A percentile compares a stretch with the other conserved stretches of the same genome.
These are phyloP conservation scores for Anguilla anguilla DNA, from an alignment of 2,797 vertebrate genomes.

Conservation along the genomic window DNA sequence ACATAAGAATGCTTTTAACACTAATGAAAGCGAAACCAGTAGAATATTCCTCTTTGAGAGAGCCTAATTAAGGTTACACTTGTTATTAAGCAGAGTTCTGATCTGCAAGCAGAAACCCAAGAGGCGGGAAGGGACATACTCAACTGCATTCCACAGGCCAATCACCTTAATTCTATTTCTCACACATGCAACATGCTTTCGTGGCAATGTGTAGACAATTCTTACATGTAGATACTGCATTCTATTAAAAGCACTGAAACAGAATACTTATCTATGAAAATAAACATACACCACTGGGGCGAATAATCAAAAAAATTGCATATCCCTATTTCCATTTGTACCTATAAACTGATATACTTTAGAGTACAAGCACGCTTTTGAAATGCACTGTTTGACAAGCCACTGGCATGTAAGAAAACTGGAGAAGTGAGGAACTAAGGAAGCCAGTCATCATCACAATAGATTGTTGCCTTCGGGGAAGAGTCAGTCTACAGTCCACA, in stretches of 20 bases:
- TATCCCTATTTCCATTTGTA: neutral
- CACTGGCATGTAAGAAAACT: neutral
- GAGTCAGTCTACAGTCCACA: neutral
- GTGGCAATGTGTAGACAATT: neutral
- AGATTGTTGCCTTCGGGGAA: neutral
- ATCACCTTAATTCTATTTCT: neutral
- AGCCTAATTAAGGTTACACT: too few species aligned
- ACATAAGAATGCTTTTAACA: too few species aligned
- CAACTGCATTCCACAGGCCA: neutral
- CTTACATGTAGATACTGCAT: too few species aligned
- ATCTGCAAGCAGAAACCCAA: too few species aligned
- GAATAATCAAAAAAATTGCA: neutral
- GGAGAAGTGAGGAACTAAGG: neutral
- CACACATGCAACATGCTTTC: neutral
- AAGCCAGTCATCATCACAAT: neutral
- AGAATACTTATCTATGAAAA: neutral
- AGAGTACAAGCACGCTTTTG: too few species aligned
- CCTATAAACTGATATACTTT: too few species aligned
- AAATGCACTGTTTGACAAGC: neutral
- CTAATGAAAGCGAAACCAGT: too few species aligned
- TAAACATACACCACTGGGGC: neutral
- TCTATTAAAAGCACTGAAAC: too few species aligned
- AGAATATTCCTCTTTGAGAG: too few species aligned
- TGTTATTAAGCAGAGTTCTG: too few species aligned
- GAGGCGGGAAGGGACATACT: neutral